Conservation (phyloP, 1,140 invertebrate genomes). For the Chrysoperla carnea region DNA sequence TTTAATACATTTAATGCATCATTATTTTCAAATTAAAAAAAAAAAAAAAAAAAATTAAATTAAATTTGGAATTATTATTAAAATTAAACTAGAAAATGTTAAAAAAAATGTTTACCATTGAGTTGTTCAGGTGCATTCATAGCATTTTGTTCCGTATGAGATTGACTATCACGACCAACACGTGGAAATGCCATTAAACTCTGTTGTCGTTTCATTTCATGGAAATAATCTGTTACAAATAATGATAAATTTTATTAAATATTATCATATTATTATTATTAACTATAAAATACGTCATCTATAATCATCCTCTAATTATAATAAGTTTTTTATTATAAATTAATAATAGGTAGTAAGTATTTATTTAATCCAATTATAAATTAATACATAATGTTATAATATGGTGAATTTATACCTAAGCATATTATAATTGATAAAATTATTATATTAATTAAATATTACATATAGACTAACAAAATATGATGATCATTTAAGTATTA, state of each 20-base stretch:
- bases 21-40: background rate
- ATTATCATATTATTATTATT: too few relatives aligned
- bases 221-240: background rate
- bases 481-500: background rate
- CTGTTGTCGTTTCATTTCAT: slow-evolving; percentile 19
- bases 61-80: too few relatives aligned
- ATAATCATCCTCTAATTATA: background rate
- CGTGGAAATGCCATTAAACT: slow-evolving; percentile 27
- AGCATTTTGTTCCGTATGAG: background rate
- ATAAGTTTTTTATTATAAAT: background rate
- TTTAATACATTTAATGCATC: too few relatives aligned
- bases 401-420: too few relatives aligned
- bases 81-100: background rate
- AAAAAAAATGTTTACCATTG: background rate
- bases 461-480: too few relatives aligned
- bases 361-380: background rate
- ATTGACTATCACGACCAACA: slow-evolving; percentile 18
- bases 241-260: too few relatives aligned
- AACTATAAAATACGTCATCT: background rate
- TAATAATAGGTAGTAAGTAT: background rate
- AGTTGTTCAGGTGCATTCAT: background rate
- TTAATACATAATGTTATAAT: background rate
- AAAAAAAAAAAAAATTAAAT: too few relatives aligned
- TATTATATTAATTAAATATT: too few relatives aligned
- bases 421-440: too few relatives aligned